Base-by-base conservation (phyloP, 92 coral and sea anemone genomes). In the Isaurus tuberculatus region DNA sequence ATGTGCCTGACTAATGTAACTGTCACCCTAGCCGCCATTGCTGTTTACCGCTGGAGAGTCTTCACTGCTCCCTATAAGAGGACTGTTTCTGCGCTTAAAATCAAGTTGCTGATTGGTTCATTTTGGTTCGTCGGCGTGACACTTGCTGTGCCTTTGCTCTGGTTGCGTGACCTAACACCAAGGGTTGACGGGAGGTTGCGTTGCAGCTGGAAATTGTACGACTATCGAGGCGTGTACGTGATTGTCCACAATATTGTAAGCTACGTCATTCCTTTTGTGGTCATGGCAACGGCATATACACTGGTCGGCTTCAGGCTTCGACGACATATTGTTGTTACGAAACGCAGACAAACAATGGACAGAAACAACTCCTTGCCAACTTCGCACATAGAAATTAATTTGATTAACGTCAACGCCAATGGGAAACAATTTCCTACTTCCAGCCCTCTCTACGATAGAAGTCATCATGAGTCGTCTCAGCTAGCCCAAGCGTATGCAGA, bases 1-100 rank as follows among this genome's bases (percentile, higher is more conserved):
- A 65, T 84, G 42, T 87, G 92, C 11, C 64, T 80, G 40, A 70
- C 86, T 33, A 94, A 88, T 5, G 92, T 93, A 16, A 93, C 94
- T 9, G 63, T 83, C 36, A 84, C 91, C 33, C 75, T 93, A 29
- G 97, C 97, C 19, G 87, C 85, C 61, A 93, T 93, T 40, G 89
- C 91, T 19, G 72, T 89, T 4, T 85, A 89, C 61, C 91, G 91
- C 44, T 89, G 83, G 53, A 46, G 61, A 13, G 67, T 72, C n/a
- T 60, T 89, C 13, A 36, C 49, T 2, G 28, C 8, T 19, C 86
- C 69, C 11, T 14, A 64, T 8, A 72, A 37, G n/a, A 72, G 83
- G 63, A 48, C 23, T 15, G 25, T 79, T 28, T 49, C 86, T n/a
- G 37, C 65, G 8, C 64, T 72, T 53, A 23, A 28, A 20, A 72